Evolutionary conservation across 2,113 vertebrate species (phyloP), one percentile per base, ranked within the genome.

Genomic region (Melanerpes aurifrons): DNA sequence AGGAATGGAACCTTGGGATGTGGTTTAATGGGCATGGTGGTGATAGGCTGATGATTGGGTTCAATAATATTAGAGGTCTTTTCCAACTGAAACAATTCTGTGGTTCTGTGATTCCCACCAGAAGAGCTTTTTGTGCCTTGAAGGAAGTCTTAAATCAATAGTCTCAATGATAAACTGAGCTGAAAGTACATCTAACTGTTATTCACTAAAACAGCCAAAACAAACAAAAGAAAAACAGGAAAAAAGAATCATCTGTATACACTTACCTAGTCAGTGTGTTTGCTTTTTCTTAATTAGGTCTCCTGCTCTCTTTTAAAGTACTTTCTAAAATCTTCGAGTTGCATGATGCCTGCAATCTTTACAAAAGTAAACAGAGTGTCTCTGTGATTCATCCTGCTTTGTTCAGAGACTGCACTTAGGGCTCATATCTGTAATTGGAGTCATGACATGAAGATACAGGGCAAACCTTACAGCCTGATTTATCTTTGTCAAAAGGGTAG

Each of bases 401-500:
- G 73, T 58, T 79, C 62, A 61, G 73, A 89, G 37, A 43, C 43
- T 43, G 67, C 45, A 70, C 61, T 95, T 88, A 56, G 43, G 63
- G 82, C 69, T 89, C 50, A 35, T 67, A 79, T 85, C 92, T 91
- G 57, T 91, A 95, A 93, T 83, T 92, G 75, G 50, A 92, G 74
- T 71, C 80, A 71, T 86, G 84, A 78, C 73, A 64, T 75, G 82
- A 91, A 80, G 79, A 87, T n/a, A 87, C 62, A 93, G 82, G 92
- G 66, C 74, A 95, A 94, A 80, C 62, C 54, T 69, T 85, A 72
- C 19, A 92, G 79, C 43, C 70, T 66, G 28, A 94, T 98, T 97
- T 96, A 89, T 97, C 95, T 95, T 96, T 97, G 96, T 97, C 93
- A 96, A 79, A 95, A 74, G 54, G 83, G 67, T 61, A 95, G 86